Evolutionary conservation across 2,113 vertebrate genomes (phyloP).

Genomic region (Coptodon rendalli): DNA sequence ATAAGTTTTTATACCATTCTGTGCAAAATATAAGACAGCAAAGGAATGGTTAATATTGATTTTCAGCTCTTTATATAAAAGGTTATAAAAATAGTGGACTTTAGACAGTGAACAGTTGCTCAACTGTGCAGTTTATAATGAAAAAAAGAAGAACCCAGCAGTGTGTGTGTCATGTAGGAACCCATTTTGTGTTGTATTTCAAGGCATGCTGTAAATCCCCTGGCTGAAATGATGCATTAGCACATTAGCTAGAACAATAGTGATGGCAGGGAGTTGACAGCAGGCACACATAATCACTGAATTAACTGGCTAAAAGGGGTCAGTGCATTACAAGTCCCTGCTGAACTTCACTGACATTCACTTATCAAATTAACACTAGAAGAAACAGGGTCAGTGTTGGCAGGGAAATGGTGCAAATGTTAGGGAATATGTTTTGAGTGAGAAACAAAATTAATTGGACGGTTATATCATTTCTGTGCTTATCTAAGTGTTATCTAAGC

Average conservation of each 20-base stretch:
- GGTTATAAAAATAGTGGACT: neutral
- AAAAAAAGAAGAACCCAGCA: neutral
- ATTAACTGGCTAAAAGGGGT: conserved; percentile 21
- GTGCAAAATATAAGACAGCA: neutral
- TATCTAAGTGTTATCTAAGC: neutral
- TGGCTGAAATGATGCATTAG: conserved; percentile 20
- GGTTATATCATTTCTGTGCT: neutral
- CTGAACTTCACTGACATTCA: neutral
- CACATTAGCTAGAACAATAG: conserved; percentile 34
- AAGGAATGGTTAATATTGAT: neutral
- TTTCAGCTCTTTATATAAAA: neutral
- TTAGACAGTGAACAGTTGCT: neutral
- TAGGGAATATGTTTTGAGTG: neutral
- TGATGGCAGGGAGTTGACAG: conserved; percentile 2
- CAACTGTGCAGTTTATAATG: neutral
- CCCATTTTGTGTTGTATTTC: neutral
- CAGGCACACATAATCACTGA: conserved; percentile 22
- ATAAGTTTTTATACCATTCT: neutral
- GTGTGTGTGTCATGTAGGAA: neutral
- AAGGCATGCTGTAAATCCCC: conserved; percentile 18
- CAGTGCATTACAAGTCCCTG: neutral
- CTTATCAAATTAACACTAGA: conserved; percentile 24
- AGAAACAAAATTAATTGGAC: neutral
- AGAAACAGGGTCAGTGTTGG: neutral
- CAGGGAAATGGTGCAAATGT: neutral